Base-by-base conservation (phyloP, 2,797 vertebrate species). In the Phylloscopus collybita region DNA sequence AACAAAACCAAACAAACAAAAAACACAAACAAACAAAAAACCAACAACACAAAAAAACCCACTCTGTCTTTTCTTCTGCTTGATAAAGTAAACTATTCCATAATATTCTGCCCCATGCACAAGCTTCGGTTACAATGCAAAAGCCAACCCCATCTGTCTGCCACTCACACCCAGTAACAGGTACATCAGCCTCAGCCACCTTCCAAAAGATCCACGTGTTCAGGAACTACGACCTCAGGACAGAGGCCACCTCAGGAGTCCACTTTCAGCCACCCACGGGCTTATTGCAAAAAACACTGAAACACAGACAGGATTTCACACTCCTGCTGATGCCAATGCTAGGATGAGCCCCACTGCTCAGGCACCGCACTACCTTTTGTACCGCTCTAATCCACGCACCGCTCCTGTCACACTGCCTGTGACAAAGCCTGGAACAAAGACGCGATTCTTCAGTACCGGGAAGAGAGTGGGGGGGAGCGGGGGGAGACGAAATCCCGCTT, bases 391-490 rank as follows among this genome's bases (percentile, higher is more conserved):
- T 15, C 19, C 59, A 16, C 51, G 25, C 51, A 45, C 16, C 7
- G 40, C 75, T 44, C 2, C 80, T 3, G 59, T 2, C 57, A 38
- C 3, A 6, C 20, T 0, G 34, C 1, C 73, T 1, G 85, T 6
- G 62, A 91, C 66, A 87, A 44, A 53, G 62, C 62, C 57, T 3
- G 30, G 36, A 80, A 95, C 94, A 96, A 88, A 94, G 92, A 25
- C 72, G 59, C 57, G 60, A 54, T n/a, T 53, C 79, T 44, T 7
- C 78, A 29, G 54, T 4, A 4, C 54, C 6, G 66, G 42, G 45
- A 40, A 34, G 64, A 38, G 67, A 32, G 45, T 29, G 8, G 42
- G 10, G 50, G 10, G 38, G 10, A 38, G 38, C 38, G 38, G 38
- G 17, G 26, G 53, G 42, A 64, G 29, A 45, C 51, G 23, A 44